Evolutionary conservation across 2,113 vertebrate species (phyloP), one percentile per base, ranked within the genome.

Genomic region (Eulemur macaco): DNA sequence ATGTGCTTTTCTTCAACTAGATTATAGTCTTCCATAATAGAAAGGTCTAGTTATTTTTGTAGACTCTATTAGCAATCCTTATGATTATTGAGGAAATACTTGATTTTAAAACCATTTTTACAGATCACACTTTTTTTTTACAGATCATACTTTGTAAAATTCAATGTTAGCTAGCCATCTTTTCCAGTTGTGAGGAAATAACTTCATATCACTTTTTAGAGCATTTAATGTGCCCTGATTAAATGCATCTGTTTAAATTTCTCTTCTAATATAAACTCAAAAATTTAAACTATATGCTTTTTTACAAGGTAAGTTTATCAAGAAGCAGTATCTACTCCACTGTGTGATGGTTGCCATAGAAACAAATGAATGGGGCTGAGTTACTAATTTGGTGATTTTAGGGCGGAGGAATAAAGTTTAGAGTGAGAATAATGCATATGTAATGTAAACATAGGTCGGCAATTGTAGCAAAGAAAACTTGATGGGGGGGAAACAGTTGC

Each of bases 261-360:
- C 27, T 88, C 23, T 39, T 78, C 45, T 78, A 64, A 86, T 45
- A 56, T 66, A 89, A 94, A 73, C 20, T 50, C 78, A 84, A 87
- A 42, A 83, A 54, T 83, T 86, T 78, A 77, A 93, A 86, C 39
- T 87, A 14, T 39, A n/a, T 52, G 60, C 4, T 69, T 5, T 64
- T 83, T 96, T n/a, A 94, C 39, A 68, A 47, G 52, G 50, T 89
- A 52, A 86, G 29, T 91, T 96, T 97, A 68, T 83, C 39, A 77
- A 87, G 39, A 25, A 83, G 13, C n/a, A 89, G 34, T 23, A 21
- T 52, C 45, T 77, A 64, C 83, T 50, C 47, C 37, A 18, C 42
- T 64, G 29, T 76, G 34, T 64, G 58, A 31, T 71, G 52, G 76
- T 56, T 95, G 25, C 12, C 17, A 6, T 58, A 86, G 68, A 97